These are phyloP conservation scores for Pygoscelis antarcticus DNA, from an alignment of 2,113 vertebrate genomes.

Conservation along the genomic window DNA sequence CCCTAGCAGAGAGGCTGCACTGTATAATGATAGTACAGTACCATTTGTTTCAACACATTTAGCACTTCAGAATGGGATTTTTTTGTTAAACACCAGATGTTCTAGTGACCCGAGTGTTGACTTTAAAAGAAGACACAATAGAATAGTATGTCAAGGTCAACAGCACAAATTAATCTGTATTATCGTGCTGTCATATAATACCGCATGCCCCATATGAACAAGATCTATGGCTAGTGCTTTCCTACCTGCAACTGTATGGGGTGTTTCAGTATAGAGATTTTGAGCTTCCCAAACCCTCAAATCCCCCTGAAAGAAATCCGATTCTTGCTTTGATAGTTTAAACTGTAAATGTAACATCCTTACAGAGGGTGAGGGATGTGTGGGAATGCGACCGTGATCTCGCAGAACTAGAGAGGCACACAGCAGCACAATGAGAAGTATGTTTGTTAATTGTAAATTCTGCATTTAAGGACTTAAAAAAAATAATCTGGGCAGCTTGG, in stretches of 20 bases:
- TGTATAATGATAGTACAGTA: constrained; percentile 23
- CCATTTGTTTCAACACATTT: constrained; percentile 64
- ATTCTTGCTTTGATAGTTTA: constrained; percentile 20
- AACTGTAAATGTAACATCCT: background rate
- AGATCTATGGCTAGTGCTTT: constrained; percentile 37
- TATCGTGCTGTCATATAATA: constrained; percentile 60
- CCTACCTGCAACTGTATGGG: background rate
- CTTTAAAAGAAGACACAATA: constrained; percentile 56
- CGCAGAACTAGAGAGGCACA: background rate
- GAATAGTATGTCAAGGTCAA: constrained; percentile 57
- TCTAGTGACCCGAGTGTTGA: background rate
- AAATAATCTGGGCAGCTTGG: background rate
- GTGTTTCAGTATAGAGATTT: background rate
- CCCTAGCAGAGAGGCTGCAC: constrained; percentile 44
- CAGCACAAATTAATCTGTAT: constrained; percentile 70
- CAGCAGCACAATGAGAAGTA: background rate
- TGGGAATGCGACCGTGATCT: background rate
- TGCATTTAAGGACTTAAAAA: background rate
- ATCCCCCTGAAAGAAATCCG: background rate
- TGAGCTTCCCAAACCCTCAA: background rate
- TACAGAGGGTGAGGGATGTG: background rate
- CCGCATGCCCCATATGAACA: constrained; percentile 28
- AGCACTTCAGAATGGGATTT: constrained; percentile 36
- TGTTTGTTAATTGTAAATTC: background rate
- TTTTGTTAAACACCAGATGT: constrained; percentile 39